A percentile compares a stretch with the other conserved stretches of the same genome.
Conservation (phyloP, 2,888 invertebrate genomes). For the Andrena praecox region DNA sequence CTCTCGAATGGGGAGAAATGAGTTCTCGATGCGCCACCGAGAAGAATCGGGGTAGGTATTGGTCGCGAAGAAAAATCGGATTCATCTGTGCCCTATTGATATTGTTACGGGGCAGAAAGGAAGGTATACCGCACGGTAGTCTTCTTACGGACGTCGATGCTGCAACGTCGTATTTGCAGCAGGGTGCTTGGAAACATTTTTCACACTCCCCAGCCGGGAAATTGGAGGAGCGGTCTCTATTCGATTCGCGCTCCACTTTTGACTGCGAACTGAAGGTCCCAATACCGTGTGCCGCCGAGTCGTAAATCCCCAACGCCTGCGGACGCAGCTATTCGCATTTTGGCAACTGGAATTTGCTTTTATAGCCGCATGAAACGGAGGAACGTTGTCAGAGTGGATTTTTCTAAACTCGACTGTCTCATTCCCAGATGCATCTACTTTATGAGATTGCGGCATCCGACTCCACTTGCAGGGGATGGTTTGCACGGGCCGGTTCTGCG, state of each 20-base stretch:
- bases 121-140: background rate
- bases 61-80: background rate
- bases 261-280: background rate
- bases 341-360: background rate
- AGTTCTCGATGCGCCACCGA: too few species aligned
- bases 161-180: background rate
- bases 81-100: background rate
- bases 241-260: background rate
- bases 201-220: slow-evolving; percentile 5
- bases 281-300: background rate
- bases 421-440: slow-evolving; percentile 1
- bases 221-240: slow-evolving; percentile 11
- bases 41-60: background rate
- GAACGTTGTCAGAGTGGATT: background rate
- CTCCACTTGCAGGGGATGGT: background rate
- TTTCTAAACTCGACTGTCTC: background rate
- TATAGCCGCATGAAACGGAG: background rate
- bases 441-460: background rate
- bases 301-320: background rate
- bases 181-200: background rate
- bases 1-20: background rate
- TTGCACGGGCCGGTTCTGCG: background rate
- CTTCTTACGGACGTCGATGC: background rate
- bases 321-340: slow-evolving; percentile 1
- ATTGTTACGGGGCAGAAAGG: background rate